These are phyloP conservation scores for Chironomus tepperi DNA, from an alignment of 1,140 invertebrate species.

Conservation along the genomic window DNA sequence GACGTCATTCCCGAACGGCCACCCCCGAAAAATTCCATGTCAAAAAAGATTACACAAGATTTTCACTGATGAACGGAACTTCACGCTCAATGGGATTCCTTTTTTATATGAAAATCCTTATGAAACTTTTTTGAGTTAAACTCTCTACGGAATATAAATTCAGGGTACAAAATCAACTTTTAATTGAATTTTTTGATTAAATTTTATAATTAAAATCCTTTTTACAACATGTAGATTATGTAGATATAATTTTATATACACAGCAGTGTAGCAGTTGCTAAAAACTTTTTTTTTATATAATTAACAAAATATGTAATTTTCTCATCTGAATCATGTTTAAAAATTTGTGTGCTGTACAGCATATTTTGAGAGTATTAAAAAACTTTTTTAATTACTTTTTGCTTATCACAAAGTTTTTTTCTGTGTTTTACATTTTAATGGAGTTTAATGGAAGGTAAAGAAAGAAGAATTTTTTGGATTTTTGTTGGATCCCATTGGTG, in stretches of 20 bases:
- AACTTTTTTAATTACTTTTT: neutral
- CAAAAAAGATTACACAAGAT: no score
- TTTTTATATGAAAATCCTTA: conserved; percentile 19
- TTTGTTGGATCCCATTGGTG: no score
- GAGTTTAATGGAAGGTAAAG: no score
- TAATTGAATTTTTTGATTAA: conserved; percentile 23
- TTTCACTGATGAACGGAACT: neutral
- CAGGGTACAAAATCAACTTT: conserved; percentile 15
- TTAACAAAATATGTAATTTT: neutral
- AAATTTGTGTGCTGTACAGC: neutral
- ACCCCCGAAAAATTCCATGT: no score
- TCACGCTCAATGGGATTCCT: conserved; percentile 10
- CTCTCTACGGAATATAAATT: neutral
- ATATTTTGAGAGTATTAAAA: conserved; percentile 9
- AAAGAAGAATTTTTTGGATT: no score
- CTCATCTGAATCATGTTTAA: no score
- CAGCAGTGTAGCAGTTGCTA: neutral
- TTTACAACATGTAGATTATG: neutral
- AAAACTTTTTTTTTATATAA: neutral
- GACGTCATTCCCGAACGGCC: no score
- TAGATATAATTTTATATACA: neutral
- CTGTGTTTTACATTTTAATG: neutral
- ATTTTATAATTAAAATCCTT: conserved; percentile 16
- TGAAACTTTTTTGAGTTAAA: conserved; percentile 18
- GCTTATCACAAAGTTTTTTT: neutral